These are phyloP conservation scores for Apogon hyalosoma DNA, from an alignment of 2,797 vertebrate species.

Conservation along the genomic window DNA sequence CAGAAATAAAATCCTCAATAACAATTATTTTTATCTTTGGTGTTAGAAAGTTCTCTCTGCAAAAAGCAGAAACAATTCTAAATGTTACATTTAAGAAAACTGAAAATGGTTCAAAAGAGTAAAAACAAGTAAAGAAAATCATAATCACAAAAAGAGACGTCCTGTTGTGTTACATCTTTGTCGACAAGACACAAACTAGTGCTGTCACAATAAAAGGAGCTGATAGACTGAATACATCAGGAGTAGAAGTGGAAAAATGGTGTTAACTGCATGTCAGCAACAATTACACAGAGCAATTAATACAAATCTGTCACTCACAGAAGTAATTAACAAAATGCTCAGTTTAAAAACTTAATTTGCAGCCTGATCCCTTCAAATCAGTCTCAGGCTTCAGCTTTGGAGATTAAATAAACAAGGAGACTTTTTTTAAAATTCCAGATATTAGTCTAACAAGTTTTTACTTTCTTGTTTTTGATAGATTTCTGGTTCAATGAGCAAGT, in stretches of 20 bases:
- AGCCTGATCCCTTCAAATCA: neutral
- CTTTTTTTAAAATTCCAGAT: neutral
- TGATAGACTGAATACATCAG: neutral
- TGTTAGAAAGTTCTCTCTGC: too few species aligned
- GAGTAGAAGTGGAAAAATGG: neutral
- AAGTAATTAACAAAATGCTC: neutral
- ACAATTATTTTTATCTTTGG: too few species aligned
- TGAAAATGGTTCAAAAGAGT: too few species aligned
- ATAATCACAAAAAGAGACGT: too few species aligned
- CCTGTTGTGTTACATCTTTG: too few species aligned
- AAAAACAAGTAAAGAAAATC: too few species aligned
- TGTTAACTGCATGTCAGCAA: neutral
- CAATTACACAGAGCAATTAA: neutral
- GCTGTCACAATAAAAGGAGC: too few species aligned
- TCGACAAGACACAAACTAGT: neutral
- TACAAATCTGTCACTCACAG: neutral
- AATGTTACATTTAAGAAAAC: too few species aligned
- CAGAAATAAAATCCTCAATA: too few species aligned
- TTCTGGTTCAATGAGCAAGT: neutral
- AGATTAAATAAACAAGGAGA: neutral
- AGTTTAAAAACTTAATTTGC: neutral
- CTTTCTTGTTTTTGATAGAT: neutral
- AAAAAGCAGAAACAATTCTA: too few species aligned
- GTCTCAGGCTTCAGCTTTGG: neutral
- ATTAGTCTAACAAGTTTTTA: neutral